These are phyloP conservation scores for Zaprionus vittiger DNA, from an alignment of 1,140 invertebrate species.

Conservation along the genomic window DNA sequence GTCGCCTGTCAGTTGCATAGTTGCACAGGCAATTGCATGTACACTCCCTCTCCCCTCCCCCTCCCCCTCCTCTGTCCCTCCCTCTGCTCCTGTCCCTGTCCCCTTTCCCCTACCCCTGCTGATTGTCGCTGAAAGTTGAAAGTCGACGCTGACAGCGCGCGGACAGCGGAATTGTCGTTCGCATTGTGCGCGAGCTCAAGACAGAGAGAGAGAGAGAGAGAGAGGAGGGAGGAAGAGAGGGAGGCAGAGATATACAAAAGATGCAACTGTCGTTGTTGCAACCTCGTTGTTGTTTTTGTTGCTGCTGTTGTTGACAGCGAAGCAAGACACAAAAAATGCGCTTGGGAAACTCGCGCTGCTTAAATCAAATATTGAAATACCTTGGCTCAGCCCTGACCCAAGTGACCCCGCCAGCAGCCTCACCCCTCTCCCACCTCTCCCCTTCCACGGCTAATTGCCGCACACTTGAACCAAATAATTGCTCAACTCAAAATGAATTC, in stretches of 20 bases:
- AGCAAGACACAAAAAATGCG: constrained; percentile 66
- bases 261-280: constrained; percentile 73
- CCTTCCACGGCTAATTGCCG: constrained; percentile 57
- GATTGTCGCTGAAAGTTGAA: constrained; percentile 77
- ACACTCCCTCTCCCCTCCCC: constrained; percentile 16
- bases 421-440: background rate
- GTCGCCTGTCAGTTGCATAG: constrained; percentile 78
- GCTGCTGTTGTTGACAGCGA: constrained; percentile 56
- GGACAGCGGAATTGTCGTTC: constrained; percentile 72
- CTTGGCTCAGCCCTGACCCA: constrained; percentile 61
- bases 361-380: constrained; percentile 81
- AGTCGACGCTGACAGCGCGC: constrained; percentile 72
- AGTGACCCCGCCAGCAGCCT: constrained; percentile 5
- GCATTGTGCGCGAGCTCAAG: constrained; percentile 62
- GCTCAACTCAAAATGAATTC: constrained; percentile 61
- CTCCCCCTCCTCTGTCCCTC: background rate
- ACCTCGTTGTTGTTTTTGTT: constrained; percentile 36
- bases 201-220: background rate
- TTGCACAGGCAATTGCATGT: constrained; percentile 75
- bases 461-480: constrained; percentile 71
- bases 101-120: constrained; percentile 4
- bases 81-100: background rate
- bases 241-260: constrained; percentile 78
- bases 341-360: constrained; percentile 76
- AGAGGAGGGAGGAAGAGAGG: constrained; percentile 10